These are phyloP conservation scores for Cyanistes caeruleus DNA, from an alignment of 2,113 vertebrate species.

Conservation along the genomic window DNA sequence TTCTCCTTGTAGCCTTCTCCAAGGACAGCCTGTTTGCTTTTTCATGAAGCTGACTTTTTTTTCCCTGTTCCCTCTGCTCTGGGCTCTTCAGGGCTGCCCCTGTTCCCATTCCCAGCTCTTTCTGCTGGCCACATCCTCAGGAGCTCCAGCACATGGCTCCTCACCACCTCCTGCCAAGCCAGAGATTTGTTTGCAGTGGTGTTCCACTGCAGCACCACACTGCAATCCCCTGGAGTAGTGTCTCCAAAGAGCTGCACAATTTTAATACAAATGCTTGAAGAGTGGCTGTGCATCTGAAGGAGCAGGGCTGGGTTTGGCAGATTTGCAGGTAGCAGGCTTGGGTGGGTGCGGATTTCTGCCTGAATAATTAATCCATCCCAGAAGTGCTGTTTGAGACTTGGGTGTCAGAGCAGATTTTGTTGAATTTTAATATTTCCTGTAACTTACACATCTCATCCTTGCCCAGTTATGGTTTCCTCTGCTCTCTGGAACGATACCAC, in stretches of 20 bases:
- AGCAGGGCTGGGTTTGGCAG: slow-evolving; percentile 35
- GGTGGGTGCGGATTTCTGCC: slow-evolving; percentile 50
- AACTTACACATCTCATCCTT: neutral
- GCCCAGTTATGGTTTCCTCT: neutral
- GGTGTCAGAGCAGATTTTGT: slow-evolving; percentile 47
- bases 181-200: neutral
- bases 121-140: neutral
- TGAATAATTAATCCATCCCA: slow-evolving; percentile 48
- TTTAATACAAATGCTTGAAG: neutral
- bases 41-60: neutral
- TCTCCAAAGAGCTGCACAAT: neutral
- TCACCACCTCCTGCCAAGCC: neutral
- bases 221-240: neutral
- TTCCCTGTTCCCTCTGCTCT: neutral
- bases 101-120: neutral
- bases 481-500: neutral
- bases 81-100: neutral
- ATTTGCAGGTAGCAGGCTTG: neutral
- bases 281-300: neutral
- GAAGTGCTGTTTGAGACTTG: slow-evolving; percentile 28
- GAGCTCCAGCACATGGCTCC: neutral
- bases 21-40: neutral
- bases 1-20: neutral
- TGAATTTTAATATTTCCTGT: slow-evolving; percentile 63
- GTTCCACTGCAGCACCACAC: neutral